Conservation (phyloP, 1,140 invertebrate genomes). For the Meloidogyne exigua region DNA sequence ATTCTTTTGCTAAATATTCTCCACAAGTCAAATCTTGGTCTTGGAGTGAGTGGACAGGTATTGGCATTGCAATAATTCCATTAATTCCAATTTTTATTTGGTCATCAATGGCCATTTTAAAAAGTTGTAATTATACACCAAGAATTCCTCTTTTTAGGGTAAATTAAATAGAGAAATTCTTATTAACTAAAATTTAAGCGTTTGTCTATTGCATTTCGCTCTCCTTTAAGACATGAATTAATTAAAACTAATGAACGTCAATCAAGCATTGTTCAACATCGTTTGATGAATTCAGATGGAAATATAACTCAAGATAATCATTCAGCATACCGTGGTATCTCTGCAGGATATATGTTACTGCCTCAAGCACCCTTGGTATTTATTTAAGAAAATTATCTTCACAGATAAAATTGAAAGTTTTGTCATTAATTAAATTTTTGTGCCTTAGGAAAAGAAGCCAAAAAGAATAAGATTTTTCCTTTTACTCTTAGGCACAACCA, state of each 20-base stretch:
- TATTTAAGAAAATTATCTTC: background rate
- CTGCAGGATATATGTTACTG: slow-evolving; percentile 46
- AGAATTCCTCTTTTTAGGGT: slow-evolving; percentile 26
- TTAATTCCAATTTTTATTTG: slow-evolving; percentile 59
- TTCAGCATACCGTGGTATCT: slow-evolving; percentile 22
- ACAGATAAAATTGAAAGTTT: background rate
- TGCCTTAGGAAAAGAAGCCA: no score
- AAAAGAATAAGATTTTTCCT: no score
- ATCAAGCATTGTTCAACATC: slow-evolving; percentile 8
- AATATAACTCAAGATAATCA: background rate
- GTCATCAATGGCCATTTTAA: slow-evolving; percentile 43
- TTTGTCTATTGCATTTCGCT: slow-evolving; percentile 48
- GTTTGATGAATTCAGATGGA: background rate
- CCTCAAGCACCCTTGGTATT: slow-evolving; percentile 40
- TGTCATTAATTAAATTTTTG: no score
- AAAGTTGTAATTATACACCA: slow-evolving; percentile 43
- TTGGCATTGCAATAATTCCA: slow-evolving; percentile 54
- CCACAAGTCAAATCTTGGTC: slow-evolving; percentile 50
- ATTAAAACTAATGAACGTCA: slow-evolving; percentile 30
- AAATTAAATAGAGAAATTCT: slow-evolving; percentile 18
- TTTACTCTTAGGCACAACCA: slow-evolving; percentile 26
- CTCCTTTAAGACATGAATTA: slow-evolving; percentile 51
- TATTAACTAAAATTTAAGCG: slow-evolving; percentile 37
- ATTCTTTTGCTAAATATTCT: slow-evolving; percentile 53
- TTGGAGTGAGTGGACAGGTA: slow-evolving; percentile 51